These are phyloP conservation scores for Tetramorium alpestre DNA, from an alignment of 1,140 invertebrate genomes.

Conservation along the genomic window DNA sequence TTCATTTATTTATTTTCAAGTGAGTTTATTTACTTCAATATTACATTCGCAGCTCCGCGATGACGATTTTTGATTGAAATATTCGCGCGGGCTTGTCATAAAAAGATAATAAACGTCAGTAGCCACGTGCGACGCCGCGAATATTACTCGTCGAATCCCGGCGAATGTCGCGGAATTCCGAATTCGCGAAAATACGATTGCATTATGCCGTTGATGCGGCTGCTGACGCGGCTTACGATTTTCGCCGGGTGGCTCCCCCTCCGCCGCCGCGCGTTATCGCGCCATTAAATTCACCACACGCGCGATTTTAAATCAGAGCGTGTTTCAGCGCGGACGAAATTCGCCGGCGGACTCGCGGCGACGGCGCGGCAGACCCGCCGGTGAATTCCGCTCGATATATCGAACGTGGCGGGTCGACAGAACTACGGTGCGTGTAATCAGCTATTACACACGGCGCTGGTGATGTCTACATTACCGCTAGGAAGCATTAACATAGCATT, in stretches of 20 bases:
- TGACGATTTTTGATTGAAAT: conserved; percentile 44
- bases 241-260: not conserved
- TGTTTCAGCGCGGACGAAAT: conserved; percentile 17
- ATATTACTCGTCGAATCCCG: not conserved
- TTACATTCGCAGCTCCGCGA: not conserved
- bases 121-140: not conserved
- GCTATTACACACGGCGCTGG: conserved; percentile 37
- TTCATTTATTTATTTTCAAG: conserved; percentile 52
- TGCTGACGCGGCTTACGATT: conserved; percentile 52
- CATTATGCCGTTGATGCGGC: conserved; percentile 26
- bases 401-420: conserved; percentile 23
- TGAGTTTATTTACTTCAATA: conserved; percentile 19
- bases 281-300: conserved; percentile 36
- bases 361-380: not conserved
- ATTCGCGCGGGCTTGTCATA: not conserved
- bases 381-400: conserved; percentile 27
- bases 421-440: conserved; percentile 39
- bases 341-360: not conserved
- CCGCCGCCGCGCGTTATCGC: conserved; percentile 4
- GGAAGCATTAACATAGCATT: conserved; percentile 40
- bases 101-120: conserved; percentile 40
- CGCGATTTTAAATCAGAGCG: conserved; percentile 33
- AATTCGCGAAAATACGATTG: conserved; percentile 42
- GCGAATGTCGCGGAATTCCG: not conserved
- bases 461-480: conserved; percentile 41